phyloP scores from a whole-genome alignment of 2,888 invertebrate genomes.

The Ctena decussata region DNA sequence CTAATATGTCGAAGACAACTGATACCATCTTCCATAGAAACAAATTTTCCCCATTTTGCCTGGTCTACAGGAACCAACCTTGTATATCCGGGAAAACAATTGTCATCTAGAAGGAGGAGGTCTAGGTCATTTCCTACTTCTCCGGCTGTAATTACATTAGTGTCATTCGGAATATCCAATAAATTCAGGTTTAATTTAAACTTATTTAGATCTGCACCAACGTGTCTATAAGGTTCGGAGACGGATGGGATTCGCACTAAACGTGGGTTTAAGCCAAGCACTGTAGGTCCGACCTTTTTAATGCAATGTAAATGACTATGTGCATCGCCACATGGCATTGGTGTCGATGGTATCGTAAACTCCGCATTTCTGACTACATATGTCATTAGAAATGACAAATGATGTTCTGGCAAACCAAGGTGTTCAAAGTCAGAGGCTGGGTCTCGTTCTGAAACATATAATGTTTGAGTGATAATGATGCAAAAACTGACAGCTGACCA shows the following conservation, averaged over 20 bases:
- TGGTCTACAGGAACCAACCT: neutral
- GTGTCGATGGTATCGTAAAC: neutral
- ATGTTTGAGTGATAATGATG: too few species aligned
- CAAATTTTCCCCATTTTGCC: neutral
- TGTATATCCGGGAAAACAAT: neutral
- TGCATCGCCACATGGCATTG: neutral
- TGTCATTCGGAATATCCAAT: conserved; percentile 7
- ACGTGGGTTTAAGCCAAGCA: neutral
- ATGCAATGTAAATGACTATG: neutral
- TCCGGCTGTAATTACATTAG: neutral
- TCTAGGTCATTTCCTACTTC: neutral
- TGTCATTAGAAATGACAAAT: neutral
- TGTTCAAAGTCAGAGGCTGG: too few species aligned
- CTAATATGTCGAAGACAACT: neutral
- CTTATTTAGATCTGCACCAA: neutral
- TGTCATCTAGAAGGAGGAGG: neutral
- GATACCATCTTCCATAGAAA: neutral
- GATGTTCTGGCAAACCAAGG: neutral
- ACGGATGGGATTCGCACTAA: neutral
- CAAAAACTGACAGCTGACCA: too few species aligned
- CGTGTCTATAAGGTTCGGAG: neutral
- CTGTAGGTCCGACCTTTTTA: neutral
- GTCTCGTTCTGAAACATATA: too few species aligned
- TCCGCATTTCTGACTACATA: neutral
- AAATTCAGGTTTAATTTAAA: neutral